Percentiles rank a stretch among this genome's conserved stretches.
Conservation (phyloP, 2,888 invertebrate genomes). For the Agapostemon virescens region DNA sequence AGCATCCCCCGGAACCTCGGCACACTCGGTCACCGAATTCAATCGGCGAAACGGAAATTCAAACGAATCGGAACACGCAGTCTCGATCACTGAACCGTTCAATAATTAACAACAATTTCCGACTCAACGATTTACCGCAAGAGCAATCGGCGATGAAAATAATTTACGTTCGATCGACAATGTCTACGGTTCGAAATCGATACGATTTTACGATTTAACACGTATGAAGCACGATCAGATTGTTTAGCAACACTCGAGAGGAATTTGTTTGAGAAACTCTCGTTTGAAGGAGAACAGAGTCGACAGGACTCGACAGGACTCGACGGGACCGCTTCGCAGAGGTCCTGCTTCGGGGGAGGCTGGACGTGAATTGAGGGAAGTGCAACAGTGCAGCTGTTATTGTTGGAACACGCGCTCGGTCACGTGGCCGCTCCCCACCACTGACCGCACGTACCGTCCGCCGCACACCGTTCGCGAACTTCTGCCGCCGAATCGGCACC, state of each 20-base stretch:
- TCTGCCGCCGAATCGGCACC: not conserved
- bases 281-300: not conserved
- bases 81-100: not conserved
- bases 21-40: slow-evolving; percentile 20
- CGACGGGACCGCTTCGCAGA: not conserved
- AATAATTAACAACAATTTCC: not conserved
- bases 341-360: slow-evolving; percentile 67
- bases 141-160: too few species aligned
- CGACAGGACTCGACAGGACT: not conserved
- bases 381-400: slow-evolving; percentile 68
- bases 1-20: slow-evolving; percentile 38
- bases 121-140: too few species aligned
- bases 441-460: not conserved
- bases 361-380: slow-evolving; percentile 72
- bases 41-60: not conserved
- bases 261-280: not conserved
- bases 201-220: not conserved
- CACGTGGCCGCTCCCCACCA: slow-evolving; percentile 60
- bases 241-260: not conserved
- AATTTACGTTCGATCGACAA: not conserved
- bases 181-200: not conserved
- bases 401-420: slow-evolving; percentile 74
- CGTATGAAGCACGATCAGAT: not conserved
- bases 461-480: not conserved
- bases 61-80: not conserved